Conservation (phyloP, 2,888 invertebrate genomes). For the Notodonta ziczac region DNA sequence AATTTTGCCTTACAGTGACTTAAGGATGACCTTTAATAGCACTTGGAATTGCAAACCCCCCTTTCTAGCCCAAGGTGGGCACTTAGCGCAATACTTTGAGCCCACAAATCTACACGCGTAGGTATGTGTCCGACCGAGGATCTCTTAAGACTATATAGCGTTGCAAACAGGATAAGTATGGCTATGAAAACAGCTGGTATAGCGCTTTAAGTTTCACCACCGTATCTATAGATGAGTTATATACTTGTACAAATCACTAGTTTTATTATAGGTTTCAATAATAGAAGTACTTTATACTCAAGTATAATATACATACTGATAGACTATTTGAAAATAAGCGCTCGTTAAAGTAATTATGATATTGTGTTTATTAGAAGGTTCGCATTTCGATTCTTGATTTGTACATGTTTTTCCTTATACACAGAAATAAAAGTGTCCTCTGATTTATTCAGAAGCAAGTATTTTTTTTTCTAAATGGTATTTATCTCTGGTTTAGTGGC, state of each 20-base stretch:
- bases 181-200: slow-evolving; percentile 25
- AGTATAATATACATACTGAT: too few relatives aligned
- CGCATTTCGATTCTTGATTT: too few relatives aligned
- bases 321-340: too few relatives aligned
- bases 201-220: not conserved
- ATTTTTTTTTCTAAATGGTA: not conserved
- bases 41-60: not conserved
- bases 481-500: slow-evolving; percentile 34
- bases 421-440: too few relatives aligned
- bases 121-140: slow-evolving; percentile 28
- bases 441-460: too few relatives aligned
- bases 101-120: slow-evolving; percentile 49
- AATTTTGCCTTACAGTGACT: not conserved
- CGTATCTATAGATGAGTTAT: not conserved
- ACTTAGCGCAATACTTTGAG: slow-evolving; percentile 45
- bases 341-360: too few relatives aligned
- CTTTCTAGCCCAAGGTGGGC: slow-evolving; percentile 34
- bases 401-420: too few relatives aligned
- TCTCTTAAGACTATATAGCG: slow-evolving; percentile 50
- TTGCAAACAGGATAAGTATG: slow-evolving; percentile 44
- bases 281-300: too few relatives aligned
- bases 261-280: too few relatives aligned
- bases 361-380: too few relatives aligned
- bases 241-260: not conserved
- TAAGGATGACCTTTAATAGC: not conserved